Percentiles rank a stretch among this genome's conserved stretches.
Evolutionary conservation across 2,113 vertebrate species (phyloP).

Genomic region (Solea senegalensis): DNA sequence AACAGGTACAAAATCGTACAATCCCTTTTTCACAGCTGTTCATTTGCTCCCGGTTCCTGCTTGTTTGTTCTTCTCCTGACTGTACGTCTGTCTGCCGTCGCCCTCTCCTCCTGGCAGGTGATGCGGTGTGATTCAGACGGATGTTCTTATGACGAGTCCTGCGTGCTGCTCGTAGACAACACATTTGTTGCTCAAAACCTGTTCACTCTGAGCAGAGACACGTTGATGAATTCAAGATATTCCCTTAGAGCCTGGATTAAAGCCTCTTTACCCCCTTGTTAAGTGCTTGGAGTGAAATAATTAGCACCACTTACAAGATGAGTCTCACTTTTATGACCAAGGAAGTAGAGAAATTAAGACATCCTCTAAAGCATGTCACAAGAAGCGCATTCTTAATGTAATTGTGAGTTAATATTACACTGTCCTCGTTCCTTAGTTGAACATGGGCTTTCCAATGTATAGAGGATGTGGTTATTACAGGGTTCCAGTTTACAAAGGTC

Average conservation of each 20-base stretch:
- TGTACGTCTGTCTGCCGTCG: constrained; percentile 6
- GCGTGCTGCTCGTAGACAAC: constrained; percentile 11
- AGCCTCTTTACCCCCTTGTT: constrained; percentile 40
- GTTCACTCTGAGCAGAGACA: constrained; percentile 22
- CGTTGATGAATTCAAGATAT: constrained; percentile 55
- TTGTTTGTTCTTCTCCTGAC: constrained; percentile 1
- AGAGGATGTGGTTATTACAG: constrained; percentile 63
- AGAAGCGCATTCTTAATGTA: constrained; percentile 29
- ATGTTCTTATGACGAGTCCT: constrained; percentile 22
- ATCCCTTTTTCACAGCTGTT: background rate
- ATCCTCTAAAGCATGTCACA: constrained; percentile 28
- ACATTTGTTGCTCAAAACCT: constrained; percentile 36
- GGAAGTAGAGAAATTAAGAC: constrained; percentile 7
- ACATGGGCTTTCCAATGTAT: constrained; percentile 7
- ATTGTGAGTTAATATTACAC: constrained; percentile 58
- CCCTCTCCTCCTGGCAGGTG: constrained; percentile 24
- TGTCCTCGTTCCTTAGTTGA: constrained; percentile 35
- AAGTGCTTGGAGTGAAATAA: constrained; percentile 61
- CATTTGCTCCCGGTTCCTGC: background rate
- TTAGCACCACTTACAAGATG: constrained; percentile 29
- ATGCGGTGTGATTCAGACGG: constrained; percentile 18
- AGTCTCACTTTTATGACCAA: background rate
- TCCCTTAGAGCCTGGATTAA: constrained; percentile 49
- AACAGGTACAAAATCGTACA: background rate
- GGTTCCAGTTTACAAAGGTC: constrained; percentile 72